Evolutionary conservation across 2,113 vertebrate species (phyloP), one percentile per base, ranked within the genome.

Genomic region (Phycodurus eques): DNA sequence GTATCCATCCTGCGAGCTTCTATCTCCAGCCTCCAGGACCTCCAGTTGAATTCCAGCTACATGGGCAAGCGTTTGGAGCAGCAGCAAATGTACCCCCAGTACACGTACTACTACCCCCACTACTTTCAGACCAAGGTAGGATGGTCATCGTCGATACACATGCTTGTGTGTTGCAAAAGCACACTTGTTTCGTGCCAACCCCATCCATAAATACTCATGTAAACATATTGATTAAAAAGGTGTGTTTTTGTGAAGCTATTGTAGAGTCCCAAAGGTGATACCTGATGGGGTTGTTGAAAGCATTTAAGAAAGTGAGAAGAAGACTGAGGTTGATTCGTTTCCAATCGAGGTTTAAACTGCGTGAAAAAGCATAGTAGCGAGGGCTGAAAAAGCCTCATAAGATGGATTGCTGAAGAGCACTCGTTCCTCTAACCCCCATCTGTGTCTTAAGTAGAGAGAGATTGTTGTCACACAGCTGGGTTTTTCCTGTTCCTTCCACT

Each of bases 61-160:
- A 98, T 98, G 96, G 96, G 96, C 95, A 98, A 98, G 95, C 95
- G 95, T 92, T 93, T 98, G 96, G 96, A 97, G 87, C 96, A 97
- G 94, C 96, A 96, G 88, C 96, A 94, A 96, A 98, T 98, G 96
- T 98, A 96, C 96, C 96, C 96, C 88, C 96, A 98, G 94, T 98
- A 96, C 94, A 96, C 95, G 90, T 98, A 96, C 94, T 98, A 96
- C 93, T 98, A 97, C 87, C 96, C 96, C 90, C 96, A 97, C 91
- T 97, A 96, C 92, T 94, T 96, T 90, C 96, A 98, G 93, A 96
- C 95, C 91, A 98, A 98, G 96, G 96, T 98, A 97, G 76, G 90
- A 63, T 46, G 75, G 67, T 73, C 78, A 60, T 49, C 27, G 1
- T 42, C 27, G 67, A 67, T 35, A 43, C 33, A 75, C 3, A 4